A percentile compares a stretch with the other conserved stretches of the same genome.
Conservation (phyloP, 2,113 vertebrate species). For the Garra rufa region DNA sequence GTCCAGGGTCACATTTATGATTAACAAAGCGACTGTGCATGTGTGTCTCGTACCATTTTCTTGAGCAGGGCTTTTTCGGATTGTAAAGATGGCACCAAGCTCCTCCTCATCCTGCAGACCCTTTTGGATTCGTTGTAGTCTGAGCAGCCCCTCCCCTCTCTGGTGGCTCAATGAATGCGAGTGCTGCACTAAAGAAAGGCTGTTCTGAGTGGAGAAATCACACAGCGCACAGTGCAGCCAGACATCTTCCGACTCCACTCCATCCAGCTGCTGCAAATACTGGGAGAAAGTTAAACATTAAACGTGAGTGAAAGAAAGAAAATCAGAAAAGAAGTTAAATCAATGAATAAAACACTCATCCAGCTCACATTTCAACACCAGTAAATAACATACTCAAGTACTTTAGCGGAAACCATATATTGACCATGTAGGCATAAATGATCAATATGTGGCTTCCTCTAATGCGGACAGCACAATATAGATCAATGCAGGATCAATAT, state of each 20-base stretch:
- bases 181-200: slow-evolving; percentile 97
- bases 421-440: slow-evolving; percentile 23
- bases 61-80: slow-evolving; percentile 72
- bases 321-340: not conserved
- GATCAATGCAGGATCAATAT: slow-evolving; percentile 36
- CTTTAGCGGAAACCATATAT: slow-evolving; percentile 23
- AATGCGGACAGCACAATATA: slow-evolving; percentile 1
- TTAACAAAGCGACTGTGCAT: slow-evolving; percentile 73
- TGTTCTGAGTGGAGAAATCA: slow-evolving; percentile 96
- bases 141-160: slow-evolving; percentile 91
- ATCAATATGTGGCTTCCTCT: slow-evolving; percentile 38
- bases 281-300: slow-evolving; percentile 60
- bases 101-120: slow-evolving; percentile 89
- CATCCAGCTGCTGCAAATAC: slow-evolving; percentile 97
- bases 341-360: slow-evolving; percentile 22
- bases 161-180: slow-evolving; percentile 96
- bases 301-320: not conserved
- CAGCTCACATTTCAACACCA: slow-evolving; percentile 31
- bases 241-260: slow-evolving; percentile 86
- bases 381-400: slow-evolving; percentile 28
- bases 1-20: too few species aligned
- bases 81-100: slow-evolving; percentile 95
- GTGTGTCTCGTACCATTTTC: slow-evolving; percentile 71
- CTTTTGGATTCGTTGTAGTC: slow-evolving; percentile 90
- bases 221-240: slow-evolving; percentile 95